Percentiles rank a stretch among this genome's conserved stretches.
phyloP scores from a whole-genome alignment of 2,113 vertebrate species.

The Dicaeum eximium region DNA sequence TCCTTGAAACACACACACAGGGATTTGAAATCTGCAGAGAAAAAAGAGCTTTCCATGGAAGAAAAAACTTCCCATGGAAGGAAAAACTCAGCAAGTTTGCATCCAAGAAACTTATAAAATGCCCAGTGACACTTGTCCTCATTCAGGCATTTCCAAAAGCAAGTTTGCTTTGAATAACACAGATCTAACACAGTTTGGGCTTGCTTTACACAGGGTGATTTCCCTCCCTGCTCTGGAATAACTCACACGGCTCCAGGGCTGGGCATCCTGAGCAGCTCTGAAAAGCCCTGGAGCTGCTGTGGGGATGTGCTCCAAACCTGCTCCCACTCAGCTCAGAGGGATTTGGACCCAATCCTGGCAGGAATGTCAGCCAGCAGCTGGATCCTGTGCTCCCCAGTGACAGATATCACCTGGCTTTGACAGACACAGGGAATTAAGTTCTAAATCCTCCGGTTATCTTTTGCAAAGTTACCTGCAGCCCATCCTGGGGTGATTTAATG shows the following conservation, averaged over 20 bases:
- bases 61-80: too few species aligned
- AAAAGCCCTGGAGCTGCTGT: background rate
- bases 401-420: background rate
- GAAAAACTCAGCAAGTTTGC: too few species aligned
- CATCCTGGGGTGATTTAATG: conserved; percentile 8
- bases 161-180: background rate
- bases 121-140: too few species aligned
- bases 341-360: accelerated
- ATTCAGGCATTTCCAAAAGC: background rate
- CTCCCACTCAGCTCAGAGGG: background rate
- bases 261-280: background rate
- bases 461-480: background rate
- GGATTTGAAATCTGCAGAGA: too few species aligned
- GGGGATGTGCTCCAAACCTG: background rate
- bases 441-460: background rate
- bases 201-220: background rate
- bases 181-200: accelerated
- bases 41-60: too few species aligned
- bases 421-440: background rate
- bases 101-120: too few species aligned
- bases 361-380: background rate
- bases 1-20: too few species aligned
- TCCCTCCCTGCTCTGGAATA: background rate
- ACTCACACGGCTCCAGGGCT: accelerated
- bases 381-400: background rate